Percentiles rank a stretch among this genome's conserved stretches.
These are phyloP conservation scores for Fregata magnificens DNA, from an alignment of 2,113 vertebrate species.

Conservation along the genomic window DNA sequence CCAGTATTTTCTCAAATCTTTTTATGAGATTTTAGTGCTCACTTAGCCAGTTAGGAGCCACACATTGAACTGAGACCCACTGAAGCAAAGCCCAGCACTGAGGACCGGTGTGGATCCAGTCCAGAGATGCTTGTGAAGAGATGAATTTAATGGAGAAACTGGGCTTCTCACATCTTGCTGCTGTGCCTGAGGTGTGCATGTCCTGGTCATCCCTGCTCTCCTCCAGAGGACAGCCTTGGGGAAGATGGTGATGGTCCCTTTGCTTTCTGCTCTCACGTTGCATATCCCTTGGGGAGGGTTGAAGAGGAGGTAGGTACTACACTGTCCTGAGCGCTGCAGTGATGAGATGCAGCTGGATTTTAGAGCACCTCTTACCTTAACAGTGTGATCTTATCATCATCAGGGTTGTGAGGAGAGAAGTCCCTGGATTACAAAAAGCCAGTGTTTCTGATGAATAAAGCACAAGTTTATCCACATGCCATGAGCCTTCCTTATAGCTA, in stretches of 20 bases:
- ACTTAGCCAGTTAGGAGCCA: neutral
- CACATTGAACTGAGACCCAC: neutral
- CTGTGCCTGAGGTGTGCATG: neutral
- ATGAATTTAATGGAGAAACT: neutral
- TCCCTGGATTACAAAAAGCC: neutral
- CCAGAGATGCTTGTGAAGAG: neutral
- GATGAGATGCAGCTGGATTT: neutral
- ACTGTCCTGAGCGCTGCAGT: neutral
- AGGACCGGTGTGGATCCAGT: neutral
- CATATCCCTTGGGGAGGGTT: neutral
- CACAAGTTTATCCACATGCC: neutral
- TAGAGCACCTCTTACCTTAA: neutral
- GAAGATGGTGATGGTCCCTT: neutral
- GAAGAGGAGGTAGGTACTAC: neutral
- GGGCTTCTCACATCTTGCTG: neutral
- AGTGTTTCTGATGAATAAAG: neutral
- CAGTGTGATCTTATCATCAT: neutral
- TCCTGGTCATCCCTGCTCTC: neutral
- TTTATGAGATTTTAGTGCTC: neutral
- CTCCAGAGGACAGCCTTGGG: neutral
- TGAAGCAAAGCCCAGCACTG: neutral
- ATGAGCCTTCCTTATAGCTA: neutral
- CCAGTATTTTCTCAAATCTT: neutral
- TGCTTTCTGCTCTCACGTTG: neutral
- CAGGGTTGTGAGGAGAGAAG: neutral